These are phyloP conservation scores for Plemyria rubiginata DNA, from an alignment of 2,888 invertebrate genomes.

Conservation along the genomic window DNA sequence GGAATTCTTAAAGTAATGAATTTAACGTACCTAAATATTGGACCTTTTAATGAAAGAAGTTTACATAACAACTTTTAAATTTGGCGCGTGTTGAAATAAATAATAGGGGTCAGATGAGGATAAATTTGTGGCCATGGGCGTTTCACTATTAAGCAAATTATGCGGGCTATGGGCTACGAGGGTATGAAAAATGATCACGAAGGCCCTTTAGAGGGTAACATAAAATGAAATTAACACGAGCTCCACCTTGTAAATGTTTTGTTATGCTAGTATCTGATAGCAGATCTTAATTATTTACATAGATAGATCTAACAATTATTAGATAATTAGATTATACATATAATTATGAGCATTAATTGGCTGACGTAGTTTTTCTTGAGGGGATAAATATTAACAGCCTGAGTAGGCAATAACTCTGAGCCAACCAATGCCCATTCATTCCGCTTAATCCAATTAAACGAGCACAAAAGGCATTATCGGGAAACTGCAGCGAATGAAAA, in stretches of 20 bases:
- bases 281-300: too few species aligned
- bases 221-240: slow-evolving; percentile 36
- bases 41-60: too few species aligned
- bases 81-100: slow-evolving; percentile 30
- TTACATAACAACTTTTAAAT: background rate
- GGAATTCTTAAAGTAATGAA: background rate
- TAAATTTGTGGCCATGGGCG: slow-evolving; percentile 58
- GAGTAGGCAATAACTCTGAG: slow-evolving; percentile 5
- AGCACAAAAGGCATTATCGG: slow-evolving; percentile 51
- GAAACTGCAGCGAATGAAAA: slow-evolving; percentile 37
- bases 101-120: slow-evolving; percentile 51
- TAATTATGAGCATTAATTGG: too few species aligned
- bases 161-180: slow-evolving; percentile 48
- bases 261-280: background rate
- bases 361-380: background rate
- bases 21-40: background rate
- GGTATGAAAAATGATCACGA: slow-evolving; percentile 53
- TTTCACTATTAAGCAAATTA: slow-evolving; percentile 57
- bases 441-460: slow-evolving; percentile 58
- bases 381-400: background rate
- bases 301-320: too few species aligned
- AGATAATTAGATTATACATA: too few species aligned
- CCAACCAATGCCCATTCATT: slow-evolving; percentile 45
- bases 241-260: slow-evolving; percentile 15
- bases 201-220: slow-evolving; percentile 45